Conservation (phyloP, 2,888 invertebrate species). For the Daptonema setosum region DNA sequence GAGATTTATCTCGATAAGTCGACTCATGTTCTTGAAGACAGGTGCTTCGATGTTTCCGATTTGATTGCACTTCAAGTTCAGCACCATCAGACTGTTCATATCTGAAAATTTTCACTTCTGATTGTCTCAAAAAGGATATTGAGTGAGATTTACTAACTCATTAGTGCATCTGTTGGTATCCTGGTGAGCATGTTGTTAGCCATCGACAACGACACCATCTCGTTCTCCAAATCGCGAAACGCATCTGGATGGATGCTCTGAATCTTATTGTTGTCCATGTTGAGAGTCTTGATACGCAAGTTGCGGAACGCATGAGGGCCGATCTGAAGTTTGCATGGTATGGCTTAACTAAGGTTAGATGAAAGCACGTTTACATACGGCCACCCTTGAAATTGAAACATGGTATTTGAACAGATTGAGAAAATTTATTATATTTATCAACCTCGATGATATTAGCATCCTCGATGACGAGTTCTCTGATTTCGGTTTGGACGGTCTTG, state of each 20-base stretch:
- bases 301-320: constrained; percentile 44
- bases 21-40: background rate
- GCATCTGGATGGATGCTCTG: constrained; percentile 23
- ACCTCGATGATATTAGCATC: constrained; percentile 27
- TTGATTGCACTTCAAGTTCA: constrained; percentile 26
- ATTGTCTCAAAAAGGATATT: background rate
- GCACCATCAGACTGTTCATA: constrained; percentile 13
- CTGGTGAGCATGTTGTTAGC: constrained; percentile 42
- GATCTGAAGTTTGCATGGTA: constrained; percentile 21
- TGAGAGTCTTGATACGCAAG: constrained; percentile 26
- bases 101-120: background rate
- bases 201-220: constrained; percentile 58
- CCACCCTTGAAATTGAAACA: background rate
- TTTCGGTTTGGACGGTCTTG: constrained; percentile 18
- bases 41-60: constrained; percentile 9
- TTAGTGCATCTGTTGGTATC: constrained; percentile 50
- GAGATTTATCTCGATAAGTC: background rate
- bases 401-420: background rate
- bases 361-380: too few relatives aligned
- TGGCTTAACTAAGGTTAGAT: too few relatives aligned
- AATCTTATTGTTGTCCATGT: constrained; percentile 26
- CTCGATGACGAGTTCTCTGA: constrained; percentile 22
- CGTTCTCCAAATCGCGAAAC: constrained; percentile 48
- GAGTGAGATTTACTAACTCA: constrained; percentile 11
- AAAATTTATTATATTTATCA: too few relatives aligned